Evolutionary conservation across 2,113 vertebrate genomes (phyloP).

Genomic region (Microcebus tavaratra): DNA sequence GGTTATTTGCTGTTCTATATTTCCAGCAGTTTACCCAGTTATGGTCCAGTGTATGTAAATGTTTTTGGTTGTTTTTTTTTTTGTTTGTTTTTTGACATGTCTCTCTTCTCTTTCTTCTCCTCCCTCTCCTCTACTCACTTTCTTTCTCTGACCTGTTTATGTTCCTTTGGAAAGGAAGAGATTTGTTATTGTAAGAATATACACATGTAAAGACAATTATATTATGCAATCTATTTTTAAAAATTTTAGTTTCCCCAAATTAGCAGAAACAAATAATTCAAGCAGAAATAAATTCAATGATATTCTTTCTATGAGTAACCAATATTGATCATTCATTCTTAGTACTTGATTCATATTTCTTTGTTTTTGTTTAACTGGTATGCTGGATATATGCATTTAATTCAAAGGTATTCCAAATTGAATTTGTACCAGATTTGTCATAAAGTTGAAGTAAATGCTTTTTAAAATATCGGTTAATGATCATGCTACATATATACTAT

Average conservation of each 20-base stretch:
- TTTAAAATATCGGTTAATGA: background rate
- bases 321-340: conserved; percentile 6
- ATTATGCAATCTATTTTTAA: background rate
- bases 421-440: background rate
- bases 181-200: background rate
- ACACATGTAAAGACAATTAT: conserved; percentile 18
- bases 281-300: conserved; percentile 30
- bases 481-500: background rate
- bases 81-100: background rate
- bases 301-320: background rate
- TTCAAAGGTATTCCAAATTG: conserved; percentile 5
- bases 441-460: conserved; percentile 18
- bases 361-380: background rate
- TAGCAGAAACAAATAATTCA: conserved; percentile 50
- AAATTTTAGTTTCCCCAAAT: background rate
- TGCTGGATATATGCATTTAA: background rate
- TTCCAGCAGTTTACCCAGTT: background rate
- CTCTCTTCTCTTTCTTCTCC: background rate
- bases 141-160: background rate
- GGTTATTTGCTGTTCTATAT: background rate
- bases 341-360: background rate
- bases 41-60: background rate
- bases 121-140: background rate
- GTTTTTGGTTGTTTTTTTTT: no score
- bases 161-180: background rate